Conservation (phyloP, 2,113 vertebrate species). For the Lasiurus cinereus region DNA sequence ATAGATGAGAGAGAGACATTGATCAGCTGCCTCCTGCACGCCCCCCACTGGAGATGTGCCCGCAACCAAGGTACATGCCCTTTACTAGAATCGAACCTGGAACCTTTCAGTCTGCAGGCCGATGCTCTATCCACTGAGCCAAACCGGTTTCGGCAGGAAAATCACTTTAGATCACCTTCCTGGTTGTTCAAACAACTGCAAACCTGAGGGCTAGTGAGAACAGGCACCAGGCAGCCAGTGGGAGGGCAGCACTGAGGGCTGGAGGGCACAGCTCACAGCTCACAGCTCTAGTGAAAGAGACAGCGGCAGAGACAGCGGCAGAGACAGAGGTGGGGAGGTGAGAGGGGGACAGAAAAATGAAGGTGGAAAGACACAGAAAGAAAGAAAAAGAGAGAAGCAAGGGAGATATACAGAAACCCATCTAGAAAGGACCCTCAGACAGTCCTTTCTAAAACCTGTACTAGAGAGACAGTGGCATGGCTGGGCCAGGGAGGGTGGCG, state of each 20-base stretch:
- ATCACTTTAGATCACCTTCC: not conserved
- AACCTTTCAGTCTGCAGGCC: too few species aligned
- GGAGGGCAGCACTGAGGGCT: not conserved
- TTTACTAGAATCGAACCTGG: too few species aligned
- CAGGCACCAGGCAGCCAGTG: not conserved
- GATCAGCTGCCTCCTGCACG: too few species aligned
- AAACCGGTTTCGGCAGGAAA: not conserved
- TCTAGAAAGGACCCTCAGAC: not conserved
- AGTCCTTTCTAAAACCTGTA: not conserved
- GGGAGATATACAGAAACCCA: not conserved
- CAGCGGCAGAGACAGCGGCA: not conserved
- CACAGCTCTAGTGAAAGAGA: not conserved
- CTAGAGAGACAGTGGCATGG: not conserved
- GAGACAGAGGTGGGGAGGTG: not conserved
- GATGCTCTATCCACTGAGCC: too few species aligned
- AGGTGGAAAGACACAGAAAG: slow-evolving; percentile 16
- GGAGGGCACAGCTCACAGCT: not conserved
- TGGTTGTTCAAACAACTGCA: not conserved
- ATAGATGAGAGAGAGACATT: too few species aligned
- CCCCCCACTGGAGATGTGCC: too few species aligned
- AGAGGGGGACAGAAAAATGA: not conserved
- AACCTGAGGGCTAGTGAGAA: not conserved
- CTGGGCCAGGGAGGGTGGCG: rapidly evolving
- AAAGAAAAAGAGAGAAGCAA: not conserved
- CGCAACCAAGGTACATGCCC: too few species aligned